Evolutionary conservation across 2,888 invertebrate genomes (phyloP).

Genomic region (Creontiades dilutus): DNA sequence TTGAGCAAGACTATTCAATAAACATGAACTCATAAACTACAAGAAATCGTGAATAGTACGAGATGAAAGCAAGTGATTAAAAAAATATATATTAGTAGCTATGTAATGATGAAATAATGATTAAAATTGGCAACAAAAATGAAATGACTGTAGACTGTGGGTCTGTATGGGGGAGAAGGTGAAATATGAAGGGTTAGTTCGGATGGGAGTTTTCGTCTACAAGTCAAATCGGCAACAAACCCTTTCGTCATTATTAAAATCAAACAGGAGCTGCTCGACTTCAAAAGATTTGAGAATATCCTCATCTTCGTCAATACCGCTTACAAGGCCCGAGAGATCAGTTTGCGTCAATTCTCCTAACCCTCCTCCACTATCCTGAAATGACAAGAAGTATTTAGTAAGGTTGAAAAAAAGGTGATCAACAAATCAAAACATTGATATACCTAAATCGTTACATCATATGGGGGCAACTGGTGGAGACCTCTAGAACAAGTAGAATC

Average conservation of each 20-base stretch:
- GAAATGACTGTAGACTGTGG: conserved; percentile 26
- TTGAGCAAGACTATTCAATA: too few relatives aligned
- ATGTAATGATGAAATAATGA: too few relatives aligned
- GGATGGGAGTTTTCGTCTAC: conserved; percentile 4
- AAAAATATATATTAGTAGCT: too few relatives aligned
- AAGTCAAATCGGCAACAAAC: conserved; percentile 74
- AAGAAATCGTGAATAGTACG: background rate
- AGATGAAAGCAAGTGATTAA: too few relatives aligned
- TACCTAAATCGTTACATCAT: too few relatives aligned
- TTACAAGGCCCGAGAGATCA: conserved; percentile 85
- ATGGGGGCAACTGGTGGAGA: too few relatives aligned
- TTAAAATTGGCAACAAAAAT: background rate
- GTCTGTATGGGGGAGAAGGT: background rate
- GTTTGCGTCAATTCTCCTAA: conserved; percentile 84
- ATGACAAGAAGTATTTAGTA: conserved; percentile 51
- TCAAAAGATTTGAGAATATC: conserved; percentile 92
- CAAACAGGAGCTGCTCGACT: conserved; percentile 82
- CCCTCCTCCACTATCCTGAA: conserved; percentile 78
- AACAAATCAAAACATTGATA: background rate
- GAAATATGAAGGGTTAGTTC: background rate
- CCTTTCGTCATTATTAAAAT: conserved; percentile 77
- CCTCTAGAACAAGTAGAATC: too few relatives aligned
- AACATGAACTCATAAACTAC: background rate
- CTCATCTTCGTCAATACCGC: conserved; percentile 83
- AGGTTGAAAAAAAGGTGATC: conserved; percentile 15